phyloP scores from a whole-genome alignment of 2,888 invertebrate species.

The Yponomeuta sedellus region DNA sequence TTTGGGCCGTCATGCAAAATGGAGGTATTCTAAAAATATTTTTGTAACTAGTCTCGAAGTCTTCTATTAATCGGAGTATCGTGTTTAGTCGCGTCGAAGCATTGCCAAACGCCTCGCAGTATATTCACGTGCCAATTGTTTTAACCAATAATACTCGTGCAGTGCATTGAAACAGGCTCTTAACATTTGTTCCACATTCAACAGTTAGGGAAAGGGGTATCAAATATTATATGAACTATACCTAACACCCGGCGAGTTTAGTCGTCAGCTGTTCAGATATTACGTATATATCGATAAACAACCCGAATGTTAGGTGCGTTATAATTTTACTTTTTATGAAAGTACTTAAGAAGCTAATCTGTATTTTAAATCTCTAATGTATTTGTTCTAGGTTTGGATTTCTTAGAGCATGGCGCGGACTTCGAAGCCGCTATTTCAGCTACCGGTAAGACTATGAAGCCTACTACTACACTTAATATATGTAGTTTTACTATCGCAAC shows the following conservation, averaged over 20 bases:
- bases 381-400: conserved; percentile 79
- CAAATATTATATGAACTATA: not conserved
- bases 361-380: not conserved
- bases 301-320: not conserved
- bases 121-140: conserved; percentile 6
- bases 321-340: not conserved
- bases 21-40: not conserved
- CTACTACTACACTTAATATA: not conserved
- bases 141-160: not conserved
- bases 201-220: not conserved
- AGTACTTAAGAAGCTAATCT: not conserved
- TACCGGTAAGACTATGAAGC: conserved; percentile 72
- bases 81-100: not conserved
- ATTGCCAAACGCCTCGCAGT: conserved; percentile 5
- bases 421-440: conserved; percentile 84
- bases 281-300: not conserved
- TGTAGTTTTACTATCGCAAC: too few relatives aligned
- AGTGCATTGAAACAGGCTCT: not conserved
- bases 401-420: conserved; percentile 84
- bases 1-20: not conserved
- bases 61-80: not conserved
- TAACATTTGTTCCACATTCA: not conserved
- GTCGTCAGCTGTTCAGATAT: not conserved
- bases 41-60: not conserved
- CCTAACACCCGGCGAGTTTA: not conserved